A percentile compares a stretch with the other conserved stretches of the same genome.
Conservation (phyloP, 2,797 vertebrate genomes). For the Bradypus variegatus region DNA sequence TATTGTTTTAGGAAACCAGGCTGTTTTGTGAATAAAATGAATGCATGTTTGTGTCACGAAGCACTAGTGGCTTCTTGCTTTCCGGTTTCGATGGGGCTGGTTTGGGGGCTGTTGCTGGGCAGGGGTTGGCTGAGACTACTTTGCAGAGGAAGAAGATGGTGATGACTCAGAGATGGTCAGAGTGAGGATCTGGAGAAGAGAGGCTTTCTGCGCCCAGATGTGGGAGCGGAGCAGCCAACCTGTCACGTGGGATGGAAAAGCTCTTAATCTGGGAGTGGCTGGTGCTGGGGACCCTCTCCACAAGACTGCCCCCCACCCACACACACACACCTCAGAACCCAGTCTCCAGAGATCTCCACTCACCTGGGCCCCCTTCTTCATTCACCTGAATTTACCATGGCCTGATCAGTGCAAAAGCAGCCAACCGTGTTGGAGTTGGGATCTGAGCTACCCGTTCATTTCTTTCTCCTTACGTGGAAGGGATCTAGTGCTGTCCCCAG, state of each 20-base stretch:
- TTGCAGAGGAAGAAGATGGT: not conserved
- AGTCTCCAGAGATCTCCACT: not conserved
- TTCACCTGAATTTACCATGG: not conserved
- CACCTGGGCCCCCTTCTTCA: not conserved
- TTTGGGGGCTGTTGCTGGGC: not conserved
- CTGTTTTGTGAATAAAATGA: conserved; percentile 99
- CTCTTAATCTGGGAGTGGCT: not conserved
- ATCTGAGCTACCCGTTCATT: not conserved
- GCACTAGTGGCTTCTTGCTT: conserved; percentile 73
- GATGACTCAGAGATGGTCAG: not conserved
- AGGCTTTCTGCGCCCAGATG: not conserved
- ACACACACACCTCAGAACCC: not conserved
- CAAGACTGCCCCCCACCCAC: too few species aligned
- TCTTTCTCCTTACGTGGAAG: not conserved
- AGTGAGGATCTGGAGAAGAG: not conserved
- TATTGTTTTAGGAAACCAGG: conserved; percentile 98
- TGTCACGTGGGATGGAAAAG: not conserved
- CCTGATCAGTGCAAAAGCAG: not conserved
- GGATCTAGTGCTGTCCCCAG: not conserved
- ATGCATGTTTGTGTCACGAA: conserved; percentile 95
- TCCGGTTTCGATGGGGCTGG: conserved; percentile 42
- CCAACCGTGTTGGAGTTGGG: not conserved
- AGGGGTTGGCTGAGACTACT: not conserved
- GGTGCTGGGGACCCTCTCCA: not conserved
- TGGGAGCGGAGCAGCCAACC: not conserved